These are phyloP conservation scores for Drosophila phalerata DNA, from an alignment of 2,888 invertebrate species.

Conservation along the genomic window DNA sequence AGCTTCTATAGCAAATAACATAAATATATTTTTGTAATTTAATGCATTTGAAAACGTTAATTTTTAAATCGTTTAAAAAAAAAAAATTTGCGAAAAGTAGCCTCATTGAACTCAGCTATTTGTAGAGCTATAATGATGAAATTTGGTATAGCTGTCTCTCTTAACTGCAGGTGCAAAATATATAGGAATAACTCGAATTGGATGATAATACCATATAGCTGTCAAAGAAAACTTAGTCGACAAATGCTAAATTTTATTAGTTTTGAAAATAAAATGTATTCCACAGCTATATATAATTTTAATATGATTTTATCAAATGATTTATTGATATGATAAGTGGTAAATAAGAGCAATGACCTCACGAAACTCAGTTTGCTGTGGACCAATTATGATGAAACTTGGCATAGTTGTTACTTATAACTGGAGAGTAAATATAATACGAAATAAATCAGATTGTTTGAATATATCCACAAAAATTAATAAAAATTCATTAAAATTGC, in stretches of 20 bases:
- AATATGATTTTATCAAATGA: not conserved
- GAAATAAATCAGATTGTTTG: not conserved
- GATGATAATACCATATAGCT: not conserved
- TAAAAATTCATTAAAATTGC: not conserved
- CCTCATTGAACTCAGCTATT: not conserved
- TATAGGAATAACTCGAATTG: not conserved
- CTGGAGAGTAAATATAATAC: not conserved
- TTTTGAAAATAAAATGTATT: not conserved
- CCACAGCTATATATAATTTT: not conserved
- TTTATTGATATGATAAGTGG: not conserved
- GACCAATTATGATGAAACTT: not conserved
- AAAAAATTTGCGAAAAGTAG: not conserved
- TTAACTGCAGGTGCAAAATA: not conserved
- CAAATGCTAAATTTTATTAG: not conserved
- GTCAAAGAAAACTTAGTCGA: not conserved
- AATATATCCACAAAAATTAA: too few species aligned
- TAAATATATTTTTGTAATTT: too few species aligned
- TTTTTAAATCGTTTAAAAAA: not conserved
- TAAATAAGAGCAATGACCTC: not conserved
- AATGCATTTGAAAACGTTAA: too few species aligned
- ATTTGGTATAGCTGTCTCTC: not conserved
- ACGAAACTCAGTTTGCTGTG: not conserved
- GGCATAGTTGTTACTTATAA: not conserved
- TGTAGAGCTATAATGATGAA: not conserved
- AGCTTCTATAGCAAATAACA: not conserved